Conservation (phyloP, 2,797 vertebrate genomes). For the Tinamus major region DNA sequence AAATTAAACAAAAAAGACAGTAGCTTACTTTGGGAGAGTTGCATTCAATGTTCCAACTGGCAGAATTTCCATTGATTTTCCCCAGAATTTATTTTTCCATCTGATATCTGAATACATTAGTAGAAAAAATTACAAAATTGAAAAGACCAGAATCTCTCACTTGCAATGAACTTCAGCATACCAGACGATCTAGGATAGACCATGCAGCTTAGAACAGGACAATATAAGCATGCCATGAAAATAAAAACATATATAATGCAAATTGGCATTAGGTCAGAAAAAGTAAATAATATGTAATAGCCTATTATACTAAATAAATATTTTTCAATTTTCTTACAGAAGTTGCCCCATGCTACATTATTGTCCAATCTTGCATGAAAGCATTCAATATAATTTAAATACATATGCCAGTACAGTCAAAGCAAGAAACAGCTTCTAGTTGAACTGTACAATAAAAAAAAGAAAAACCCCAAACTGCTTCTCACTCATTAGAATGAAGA, state of each 20-base stretch:
- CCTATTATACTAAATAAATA: neutral
- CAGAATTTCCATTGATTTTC: constrained; percentile 99
- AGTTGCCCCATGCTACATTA: neutral
- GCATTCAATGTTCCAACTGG: constrained; percentile 95
- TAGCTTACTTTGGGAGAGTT: constrained; percentile 91
- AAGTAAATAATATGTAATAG: neutral
- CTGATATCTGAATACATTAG: constrained; percentile 88
- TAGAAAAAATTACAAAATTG: constrained; percentile 26
- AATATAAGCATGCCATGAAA: neutral
- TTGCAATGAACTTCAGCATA: neutral
- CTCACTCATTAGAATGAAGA: neutral
- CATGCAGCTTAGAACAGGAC: neutral
- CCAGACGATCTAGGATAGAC: neutral
- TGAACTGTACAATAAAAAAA: neutral
- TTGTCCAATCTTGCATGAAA: neutral
- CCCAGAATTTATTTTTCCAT: constrained; percentile 99
- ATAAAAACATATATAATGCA: neutral
- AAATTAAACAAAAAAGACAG: neutral
- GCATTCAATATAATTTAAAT: neutral
- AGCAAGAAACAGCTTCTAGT: neutral
- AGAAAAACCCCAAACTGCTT: neutral
- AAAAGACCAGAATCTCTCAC: neutral
- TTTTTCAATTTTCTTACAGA: neutral
- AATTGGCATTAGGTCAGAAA: neutral
- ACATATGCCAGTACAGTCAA: neutral